Conservation (phyloP, 2,113 vertebrate genomes). For the Melanerpes aurifrons region DNA sequence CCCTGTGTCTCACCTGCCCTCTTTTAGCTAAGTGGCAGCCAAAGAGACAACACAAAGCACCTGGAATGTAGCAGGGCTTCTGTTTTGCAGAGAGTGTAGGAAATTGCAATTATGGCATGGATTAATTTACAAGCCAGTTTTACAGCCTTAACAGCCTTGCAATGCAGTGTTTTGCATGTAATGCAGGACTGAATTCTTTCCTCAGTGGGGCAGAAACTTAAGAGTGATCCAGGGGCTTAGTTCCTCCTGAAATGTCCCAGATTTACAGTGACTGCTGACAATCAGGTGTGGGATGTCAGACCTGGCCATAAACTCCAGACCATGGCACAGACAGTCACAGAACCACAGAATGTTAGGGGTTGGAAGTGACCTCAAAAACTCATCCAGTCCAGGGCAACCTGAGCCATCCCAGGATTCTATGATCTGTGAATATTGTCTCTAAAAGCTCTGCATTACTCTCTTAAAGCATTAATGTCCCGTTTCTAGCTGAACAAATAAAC, state of each 20-base stretch:
- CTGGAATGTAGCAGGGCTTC: background rate
- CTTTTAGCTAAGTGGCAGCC: background rate
- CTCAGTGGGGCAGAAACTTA: too few relatives aligned
- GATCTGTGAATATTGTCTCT: slow-evolving; percentile 58
- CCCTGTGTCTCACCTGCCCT: background rate
- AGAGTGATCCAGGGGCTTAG: background rate
- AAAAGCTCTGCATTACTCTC: slow-evolving; percentile 72
- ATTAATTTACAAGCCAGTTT: slow-evolving; percentile 9
- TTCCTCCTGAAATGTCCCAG: background rate
- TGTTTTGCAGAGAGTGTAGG: background rate
- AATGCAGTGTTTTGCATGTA: background rate
- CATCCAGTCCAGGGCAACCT: too few relatives aligned
- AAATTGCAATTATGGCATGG: background rate
- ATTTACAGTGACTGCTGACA: background rate
- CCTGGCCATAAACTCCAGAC: background rate
- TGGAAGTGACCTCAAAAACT: too few relatives aligned
- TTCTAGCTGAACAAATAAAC: slow-evolving; percentile 77
- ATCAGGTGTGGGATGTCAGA: background rate
- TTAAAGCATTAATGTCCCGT: slow-evolving; percentile 77
- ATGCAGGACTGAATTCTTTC: background rate
- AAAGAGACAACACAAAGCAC: background rate
- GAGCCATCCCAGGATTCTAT: too few relatives aligned
- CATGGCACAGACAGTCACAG: background rate
- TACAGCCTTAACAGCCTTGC: background rate
- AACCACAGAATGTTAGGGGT: too few relatives aligned